A percentile compares a stretch with the other conserved stretches of the same genome.
Evolutionary conservation across 2,113 vertebrate species (phyloP).

Genomic region (Cyrtonyx montezumae): DNA sequence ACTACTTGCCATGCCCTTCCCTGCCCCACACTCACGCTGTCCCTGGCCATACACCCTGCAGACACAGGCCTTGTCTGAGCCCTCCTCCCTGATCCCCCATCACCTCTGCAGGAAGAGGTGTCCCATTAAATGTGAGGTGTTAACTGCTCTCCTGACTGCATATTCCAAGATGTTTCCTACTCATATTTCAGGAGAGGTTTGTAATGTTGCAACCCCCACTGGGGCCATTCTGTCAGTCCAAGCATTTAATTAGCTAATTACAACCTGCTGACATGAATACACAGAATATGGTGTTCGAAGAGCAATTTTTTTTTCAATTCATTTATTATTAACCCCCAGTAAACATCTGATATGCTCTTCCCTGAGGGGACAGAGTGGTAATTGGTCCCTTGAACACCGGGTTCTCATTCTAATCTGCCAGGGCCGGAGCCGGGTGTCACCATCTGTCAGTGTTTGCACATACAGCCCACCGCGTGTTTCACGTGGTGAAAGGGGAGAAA

Average conservation of each 20-base stretch:
- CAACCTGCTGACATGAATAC: constrained; percentile 78
- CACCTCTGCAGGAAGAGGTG: constrained; percentile 63
- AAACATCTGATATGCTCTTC: constrained; percentile 76
- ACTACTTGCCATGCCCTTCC: background rate
- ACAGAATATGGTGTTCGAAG: constrained; percentile 67
- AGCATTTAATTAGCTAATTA: constrained; percentile 81
- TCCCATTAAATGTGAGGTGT: constrained; percentile 55
- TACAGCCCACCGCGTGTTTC: constrained; percentile 55
- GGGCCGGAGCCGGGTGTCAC: constrained; percentile 73
- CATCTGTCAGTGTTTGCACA: constrained; percentile 80
- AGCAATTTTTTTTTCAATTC: constrained; percentile 74
- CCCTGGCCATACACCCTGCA: background rate
- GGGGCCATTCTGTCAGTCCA: constrained; percentile 75
- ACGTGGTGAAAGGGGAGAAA: constrained; percentile 53
- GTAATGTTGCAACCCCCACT: constrained; percentile 59
- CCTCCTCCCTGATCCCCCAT: constrained; percentile 47
- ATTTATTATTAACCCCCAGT: constrained; percentile 77
- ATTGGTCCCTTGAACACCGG: constrained; percentile 79
- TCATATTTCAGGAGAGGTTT: constrained; percentile 66
- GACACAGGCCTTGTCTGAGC: background rate
- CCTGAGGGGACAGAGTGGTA: constrained; percentile 78
- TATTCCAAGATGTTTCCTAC: constrained; percentile 74
- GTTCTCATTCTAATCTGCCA: constrained; percentile 76
- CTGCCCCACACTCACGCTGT: rapidly evolving
- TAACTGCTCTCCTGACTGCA: constrained; percentile 57